A percentile compares a stretch with the other conserved stretches of the same genome.
Conservation (phyloP, 2,797 vertebrate genomes). For the Xenops minutus region DNA sequence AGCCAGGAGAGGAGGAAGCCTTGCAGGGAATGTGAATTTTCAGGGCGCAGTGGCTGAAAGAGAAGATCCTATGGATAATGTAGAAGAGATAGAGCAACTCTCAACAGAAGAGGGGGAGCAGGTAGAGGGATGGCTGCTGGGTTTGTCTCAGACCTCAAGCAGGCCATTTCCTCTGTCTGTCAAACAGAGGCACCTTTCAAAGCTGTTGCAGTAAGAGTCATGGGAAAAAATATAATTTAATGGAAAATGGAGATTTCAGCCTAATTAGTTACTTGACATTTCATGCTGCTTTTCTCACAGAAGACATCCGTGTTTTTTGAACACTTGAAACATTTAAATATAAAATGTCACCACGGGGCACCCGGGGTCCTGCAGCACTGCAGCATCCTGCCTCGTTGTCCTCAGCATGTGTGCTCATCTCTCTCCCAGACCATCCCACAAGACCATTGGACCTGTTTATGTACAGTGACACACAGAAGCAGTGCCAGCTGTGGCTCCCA, state of each 20-base stretch:
- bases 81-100: not conserved
- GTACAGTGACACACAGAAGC: not conserved
- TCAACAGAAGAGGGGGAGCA: not conserved
- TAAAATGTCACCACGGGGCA: fast-evolving
- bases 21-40: not conserved
- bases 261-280: constrained; percentile 14
- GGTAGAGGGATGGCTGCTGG: not conserved
- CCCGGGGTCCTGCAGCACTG: not conserved
- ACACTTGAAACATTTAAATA: not conserved
- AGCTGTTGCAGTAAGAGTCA: not conserved
- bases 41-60: not conserved
- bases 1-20: not conserved
- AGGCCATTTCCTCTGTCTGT: not conserved
- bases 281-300: not conserved
- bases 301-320: not conserved
- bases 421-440: not conserved
- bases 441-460: not conserved
- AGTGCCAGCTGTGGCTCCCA: not conserved
- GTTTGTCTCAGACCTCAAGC: not conserved
- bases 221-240: not conserved
- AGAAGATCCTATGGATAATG: not conserved
- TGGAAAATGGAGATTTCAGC: not conserved
- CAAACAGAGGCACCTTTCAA: not conserved
- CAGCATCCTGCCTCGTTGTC: not conserved
- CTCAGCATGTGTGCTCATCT: not conserved